Percentiles rank a stretch among this genome's conserved stretches.
These are phyloP conservation scores for Aphodius granarius DNA, from an alignment of 2,888 invertebrate genomes.

Conservation along the genomic window DNA sequence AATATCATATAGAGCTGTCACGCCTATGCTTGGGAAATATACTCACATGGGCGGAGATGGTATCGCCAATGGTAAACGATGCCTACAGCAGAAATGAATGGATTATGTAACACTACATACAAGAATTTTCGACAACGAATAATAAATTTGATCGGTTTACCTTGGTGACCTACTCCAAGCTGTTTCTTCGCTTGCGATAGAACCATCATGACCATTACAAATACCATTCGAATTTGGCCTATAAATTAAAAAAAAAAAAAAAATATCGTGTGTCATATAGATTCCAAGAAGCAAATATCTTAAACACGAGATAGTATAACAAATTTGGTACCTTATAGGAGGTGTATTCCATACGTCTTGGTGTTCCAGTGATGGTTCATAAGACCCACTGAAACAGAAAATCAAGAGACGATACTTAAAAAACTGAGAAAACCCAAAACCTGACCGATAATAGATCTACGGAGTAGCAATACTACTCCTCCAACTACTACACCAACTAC, in stretches of 20 bases:
- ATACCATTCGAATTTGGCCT: not conserved
- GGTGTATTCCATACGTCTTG: conserved; percentile 9
- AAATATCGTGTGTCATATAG: not conserved
- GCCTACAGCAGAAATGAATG: conserved; percentile 8
- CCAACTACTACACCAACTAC: too few species aligned
- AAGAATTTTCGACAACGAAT: conserved; percentile 1
- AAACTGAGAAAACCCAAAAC: too few species aligned
- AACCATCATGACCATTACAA: not conserved
- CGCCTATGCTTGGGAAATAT: not conserved
- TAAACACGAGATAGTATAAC: not conserved
- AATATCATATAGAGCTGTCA: not conserved
- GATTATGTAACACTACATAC: not conserved
- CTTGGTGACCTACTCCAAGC: not conserved
- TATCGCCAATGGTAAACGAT: not conserved
- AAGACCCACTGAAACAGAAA: not conserved
- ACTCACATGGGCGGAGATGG: conserved; percentile 5
- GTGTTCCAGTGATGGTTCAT: not conserved
- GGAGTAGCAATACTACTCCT: too few species aligned
- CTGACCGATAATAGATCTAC: too few species aligned
- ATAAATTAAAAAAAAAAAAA: not conserved
- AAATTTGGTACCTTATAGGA: not conserved
- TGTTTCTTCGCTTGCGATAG: not conserved
- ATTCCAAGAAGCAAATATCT: not conserved
- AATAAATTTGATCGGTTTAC: not conserved
- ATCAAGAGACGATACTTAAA: not conserved